Evolutionary conservation across 2,888 invertebrate genomes (phyloP).

Genomic region (Mythimna ferrago): DNA sequence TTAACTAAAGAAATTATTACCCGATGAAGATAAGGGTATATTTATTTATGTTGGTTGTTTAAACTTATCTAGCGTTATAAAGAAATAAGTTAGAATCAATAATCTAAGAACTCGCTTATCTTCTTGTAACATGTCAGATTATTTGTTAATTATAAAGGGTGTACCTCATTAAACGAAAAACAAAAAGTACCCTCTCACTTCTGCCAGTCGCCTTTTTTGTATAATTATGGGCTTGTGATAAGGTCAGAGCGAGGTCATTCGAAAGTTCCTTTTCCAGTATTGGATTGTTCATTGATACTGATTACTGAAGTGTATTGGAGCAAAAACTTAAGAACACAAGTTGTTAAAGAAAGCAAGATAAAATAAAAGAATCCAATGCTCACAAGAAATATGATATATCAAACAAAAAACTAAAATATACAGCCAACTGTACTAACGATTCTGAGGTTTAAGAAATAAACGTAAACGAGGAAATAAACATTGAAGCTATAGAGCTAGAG

Average conservation of each 20-base stretch:
- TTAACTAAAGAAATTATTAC: not conserved
- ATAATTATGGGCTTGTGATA: constrained; percentile 75
- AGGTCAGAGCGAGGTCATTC: constrained; percentile 79
- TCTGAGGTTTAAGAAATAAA: not conserved
- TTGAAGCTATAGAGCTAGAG: not conserved
- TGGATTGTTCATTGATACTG: constrained; percentile 66
- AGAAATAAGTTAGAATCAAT: not conserved
- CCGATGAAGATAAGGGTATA: not conserved
- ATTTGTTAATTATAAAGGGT: constrained; percentile 62
- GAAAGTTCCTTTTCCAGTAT: constrained; percentile 78
- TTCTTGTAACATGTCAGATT: constrained; percentile 6
- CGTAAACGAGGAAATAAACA: not conserved
- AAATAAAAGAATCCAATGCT: constrained; percentile 19
- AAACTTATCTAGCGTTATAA: not conserved
- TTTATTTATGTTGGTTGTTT: not conserved
- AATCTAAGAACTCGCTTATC: not conserved
- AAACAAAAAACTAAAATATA: not conserved
- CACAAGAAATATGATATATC: not conserved
- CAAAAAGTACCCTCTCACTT: constrained; percentile 73
- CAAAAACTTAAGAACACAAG: constrained; percentile 47
- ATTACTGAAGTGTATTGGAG: constrained; percentile 55
- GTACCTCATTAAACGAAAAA: constrained; percentile 39
- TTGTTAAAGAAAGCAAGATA: constrained; percentile 50
- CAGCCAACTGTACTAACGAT: not conserved
- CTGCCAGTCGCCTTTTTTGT: constrained; percentile 70